phyloP scores from a whole-genome alignment of 2,113 vertebrate species.

The Aspiorhynchus laticeps region DNA sequence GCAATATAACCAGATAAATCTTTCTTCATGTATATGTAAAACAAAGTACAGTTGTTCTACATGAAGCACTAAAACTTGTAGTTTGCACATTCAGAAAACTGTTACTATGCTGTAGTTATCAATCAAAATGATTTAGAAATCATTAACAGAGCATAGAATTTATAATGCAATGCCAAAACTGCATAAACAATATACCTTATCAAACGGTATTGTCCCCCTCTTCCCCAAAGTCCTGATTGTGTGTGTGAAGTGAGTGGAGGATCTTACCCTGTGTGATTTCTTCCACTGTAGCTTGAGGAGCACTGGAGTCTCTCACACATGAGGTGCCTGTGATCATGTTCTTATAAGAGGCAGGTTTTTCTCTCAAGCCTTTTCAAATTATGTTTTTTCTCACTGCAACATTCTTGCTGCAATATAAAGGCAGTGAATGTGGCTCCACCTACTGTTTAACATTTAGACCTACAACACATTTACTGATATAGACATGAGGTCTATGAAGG shows the following conservation, averaged over 20 bases:
- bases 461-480: not conserved
- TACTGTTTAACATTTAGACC: not conserved
- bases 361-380: conserved; percentile 17
- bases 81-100: not conserved
- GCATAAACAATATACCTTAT: not conserved
- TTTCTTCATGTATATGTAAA: not conserved
- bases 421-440: conserved; percentile 8
- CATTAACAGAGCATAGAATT: not conserved
- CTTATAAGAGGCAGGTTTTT: conserved; percentile 25
- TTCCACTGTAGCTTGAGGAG: conserved; percentile 8
- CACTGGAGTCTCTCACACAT: conserved; percentile 22
- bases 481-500: not conserved
- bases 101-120: not conserved
- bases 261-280: conserved; percentile 31
- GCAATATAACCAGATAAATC: not conserved
- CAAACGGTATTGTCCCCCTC: not conserved
- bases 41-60: conserved; percentile 3
- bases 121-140: not conserved
- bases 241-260: not conserved
- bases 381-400: not conserved
- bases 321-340: conserved; percentile 29
- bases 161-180: not conserved
- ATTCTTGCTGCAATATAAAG: conserved; percentile 6
- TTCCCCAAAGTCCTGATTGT: not conserved
- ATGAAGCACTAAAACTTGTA: not conserved